Evolutionary conservation across 2,888 invertebrate species (phyloP).

Genomic region (Cremastinae sp.): DNA sequence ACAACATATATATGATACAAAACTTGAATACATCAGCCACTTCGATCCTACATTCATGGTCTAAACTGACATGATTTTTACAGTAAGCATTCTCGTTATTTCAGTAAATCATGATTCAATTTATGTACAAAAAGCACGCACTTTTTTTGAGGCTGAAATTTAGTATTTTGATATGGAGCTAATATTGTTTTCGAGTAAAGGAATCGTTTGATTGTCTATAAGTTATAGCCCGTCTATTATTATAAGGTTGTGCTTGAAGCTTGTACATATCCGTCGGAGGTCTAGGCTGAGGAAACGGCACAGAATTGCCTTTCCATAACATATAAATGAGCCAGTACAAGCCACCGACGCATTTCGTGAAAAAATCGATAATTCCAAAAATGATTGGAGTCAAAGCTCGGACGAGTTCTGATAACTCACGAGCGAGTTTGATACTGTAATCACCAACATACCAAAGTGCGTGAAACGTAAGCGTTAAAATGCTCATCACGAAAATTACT

Average conservation of each 20-base stretch:
- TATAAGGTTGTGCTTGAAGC: constrained; percentile 29
- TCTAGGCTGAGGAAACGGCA: constrained; percentile 35
- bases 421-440: constrained; percentile 74
- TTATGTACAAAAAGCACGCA: constrained; percentile 20
- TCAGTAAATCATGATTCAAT: constrained; percentile 4
- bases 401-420: constrained; percentile 72
- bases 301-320: constrained; percentile 68
- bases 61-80: constrained; percentile 11
- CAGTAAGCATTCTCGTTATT: background rate
- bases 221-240: constrained; percentile 43
- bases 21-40: constrained; percentile 24
- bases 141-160: background rate
- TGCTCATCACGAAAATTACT: constrained; percentile 71
- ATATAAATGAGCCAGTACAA: constrained; percentile 77
- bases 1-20: constrained; percentile 32
- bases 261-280: constrained; percentile 30
- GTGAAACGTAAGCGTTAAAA: constrained; percentile 70
- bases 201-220: constrained; percentile 30
- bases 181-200: constrained; percentile 14
- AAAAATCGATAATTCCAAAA: constrained; percentile 74
- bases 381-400: constrained; percentile 74
- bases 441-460: constrained; percentile 72
- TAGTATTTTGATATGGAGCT: no score
- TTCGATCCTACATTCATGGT: constrained; percentile 5
- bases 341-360: constrained; percentile 77